Percentiles rank a stretch among this genome's conserved stretches.
Conservation (phyloP, 2,888 invertebrate genomes). For the Lepidocyrtoides sp. region DNA sequence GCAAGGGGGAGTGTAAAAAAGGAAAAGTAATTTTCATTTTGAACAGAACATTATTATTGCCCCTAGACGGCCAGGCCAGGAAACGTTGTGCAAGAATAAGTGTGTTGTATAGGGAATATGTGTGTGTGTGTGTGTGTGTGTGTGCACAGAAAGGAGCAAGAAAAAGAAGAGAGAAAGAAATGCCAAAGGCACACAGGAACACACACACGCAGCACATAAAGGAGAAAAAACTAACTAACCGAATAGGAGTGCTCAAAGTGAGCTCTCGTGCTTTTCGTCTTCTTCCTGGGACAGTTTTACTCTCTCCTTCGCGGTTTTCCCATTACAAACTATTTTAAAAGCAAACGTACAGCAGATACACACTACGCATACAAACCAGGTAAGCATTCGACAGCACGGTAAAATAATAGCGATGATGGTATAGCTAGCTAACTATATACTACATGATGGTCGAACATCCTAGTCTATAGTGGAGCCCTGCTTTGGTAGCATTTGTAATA, state of each 20-base stretch:
- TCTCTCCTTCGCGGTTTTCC: neutral
- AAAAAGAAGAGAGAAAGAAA: slow-evolving; percentile 49
- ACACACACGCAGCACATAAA: slow-evolving; percentile 8
- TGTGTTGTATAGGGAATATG: neutral
- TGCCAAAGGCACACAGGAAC: slow-evolving; percentile 68
- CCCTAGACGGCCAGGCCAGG: slow-evolving; percentile 17
- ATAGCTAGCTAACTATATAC: too few species aligned
- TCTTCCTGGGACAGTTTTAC: too few species aligned
- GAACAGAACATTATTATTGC: slow-evolving; percentile 43
- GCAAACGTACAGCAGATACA: neutral
- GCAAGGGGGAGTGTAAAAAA: neutral
- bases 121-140: neutral
- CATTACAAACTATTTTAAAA: neutral
- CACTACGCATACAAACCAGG: neutral
- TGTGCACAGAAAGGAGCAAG: neutral
- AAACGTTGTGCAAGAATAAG: neutral
- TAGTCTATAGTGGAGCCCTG: neutral
- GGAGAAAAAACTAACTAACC: slow-evolving; percentile 41
- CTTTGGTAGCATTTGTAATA: neutral
- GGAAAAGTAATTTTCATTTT: slow-evolving; percentile 57
- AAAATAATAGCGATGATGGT: too few species aligned
- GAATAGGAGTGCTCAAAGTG: slow-evolving; percentile 24
- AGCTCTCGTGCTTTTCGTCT: neutral
- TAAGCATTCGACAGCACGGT: too few species aligned
- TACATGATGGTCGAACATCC: neutral